Conservation (phyloP, 2,888 invertebrate species). For the Epiblema foenella region DNA sequence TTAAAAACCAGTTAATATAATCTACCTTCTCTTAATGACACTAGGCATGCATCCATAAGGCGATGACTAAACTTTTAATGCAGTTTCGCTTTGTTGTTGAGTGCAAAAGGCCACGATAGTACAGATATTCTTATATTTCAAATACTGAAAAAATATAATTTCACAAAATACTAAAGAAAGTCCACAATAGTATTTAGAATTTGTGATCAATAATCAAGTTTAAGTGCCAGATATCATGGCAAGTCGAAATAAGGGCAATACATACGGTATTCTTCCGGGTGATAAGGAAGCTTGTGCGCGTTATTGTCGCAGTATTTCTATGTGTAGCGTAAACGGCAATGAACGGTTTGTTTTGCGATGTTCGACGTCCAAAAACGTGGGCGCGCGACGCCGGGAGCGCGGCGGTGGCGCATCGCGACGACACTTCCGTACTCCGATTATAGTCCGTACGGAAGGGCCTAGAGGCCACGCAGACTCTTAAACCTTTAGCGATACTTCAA, state of each 20-base stretch:
- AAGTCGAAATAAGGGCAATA: conserved; percentile 6
- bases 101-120: background rate
- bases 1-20: conserved; percentile 37
- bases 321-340: conserved; percentile 48
- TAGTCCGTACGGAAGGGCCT: conserved; percentile 75
- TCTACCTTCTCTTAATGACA: conserved; percentile 20
- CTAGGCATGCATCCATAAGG: conserved; percentile 8
- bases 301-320: conserved; percentile 58
- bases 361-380: conserved; percentile 54
- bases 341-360: conserved; percentile 49
- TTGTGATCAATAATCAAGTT: background rate
- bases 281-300: conserved; percentile 68
- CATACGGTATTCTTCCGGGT: conserved; percentile 60
- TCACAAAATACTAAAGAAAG: background rate
- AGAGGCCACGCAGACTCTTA: conserved; percentile 66
- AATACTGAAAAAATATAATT: background rate
- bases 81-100: conserved; percentile 5
- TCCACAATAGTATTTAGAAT: background rate
- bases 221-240: background rate
- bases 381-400: conserved; percentile 46
- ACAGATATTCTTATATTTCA: background rate
- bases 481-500: conserved; percentile 53
- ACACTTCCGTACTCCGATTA: conserved; percentile 77
- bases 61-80: conserved; percentile 27
- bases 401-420: conserved; percentile 57